A percentile compares a stretch with the other conserved stretches of the same genome.
phyloP scores from a whole-genome alignment of 2,797 vertebrate genomes.

The Synanceia verrucosa region DNA sequence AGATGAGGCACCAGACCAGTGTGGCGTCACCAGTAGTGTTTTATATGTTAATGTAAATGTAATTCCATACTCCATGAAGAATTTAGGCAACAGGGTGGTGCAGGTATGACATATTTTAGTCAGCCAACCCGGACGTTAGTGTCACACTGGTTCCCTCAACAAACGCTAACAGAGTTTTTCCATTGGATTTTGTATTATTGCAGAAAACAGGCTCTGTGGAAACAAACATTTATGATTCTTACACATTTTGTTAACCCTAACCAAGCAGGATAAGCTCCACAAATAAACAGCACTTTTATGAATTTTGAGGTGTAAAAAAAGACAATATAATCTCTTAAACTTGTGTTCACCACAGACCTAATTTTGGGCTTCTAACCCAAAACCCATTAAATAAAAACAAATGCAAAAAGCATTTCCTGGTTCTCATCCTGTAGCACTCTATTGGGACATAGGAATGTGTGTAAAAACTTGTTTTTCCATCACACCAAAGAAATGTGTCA shows the following conservation, averaged over 20 bases:
- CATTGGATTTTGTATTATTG: not conserved
- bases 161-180: no score
- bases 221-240: not conserved
- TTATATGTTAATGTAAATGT: not conserved
- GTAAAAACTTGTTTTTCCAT: conserved; percentile 21
- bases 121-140: not conserved
- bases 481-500: conserved; percentile 15
- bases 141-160: no score
- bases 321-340: not conserved
- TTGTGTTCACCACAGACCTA: not conserved
- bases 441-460: not conserved
- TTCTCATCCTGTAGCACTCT: not conserved
- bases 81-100: not conserved
- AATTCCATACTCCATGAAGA: not conserved
- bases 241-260: not conserved
- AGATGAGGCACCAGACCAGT: not conserved
- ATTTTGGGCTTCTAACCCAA: not conserved
- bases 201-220: not conserved
- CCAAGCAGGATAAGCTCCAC: not conserved
- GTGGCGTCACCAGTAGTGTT: not conserved
- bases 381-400: not conserved
- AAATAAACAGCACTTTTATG: not conserved
- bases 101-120: not conserved
- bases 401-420: not conserved
- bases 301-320: not conserved